Conservation (phyloP, 2,113 vertebrate species). For the Petrocephalus zakoni region DNA sequence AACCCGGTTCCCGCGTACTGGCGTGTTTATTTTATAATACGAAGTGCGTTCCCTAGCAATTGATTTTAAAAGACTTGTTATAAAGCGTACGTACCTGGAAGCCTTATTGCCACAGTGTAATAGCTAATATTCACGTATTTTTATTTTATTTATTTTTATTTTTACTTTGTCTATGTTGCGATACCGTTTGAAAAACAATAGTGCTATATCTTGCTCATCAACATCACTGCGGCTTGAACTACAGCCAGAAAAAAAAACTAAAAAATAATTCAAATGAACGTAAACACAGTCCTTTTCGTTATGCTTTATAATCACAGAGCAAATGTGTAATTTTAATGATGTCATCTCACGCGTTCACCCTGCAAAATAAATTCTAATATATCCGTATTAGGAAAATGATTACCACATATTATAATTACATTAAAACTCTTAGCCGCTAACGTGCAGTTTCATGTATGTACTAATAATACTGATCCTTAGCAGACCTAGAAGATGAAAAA, state of each 20-base stretch:
- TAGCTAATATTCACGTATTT: background rate
- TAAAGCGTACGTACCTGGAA: background rate
- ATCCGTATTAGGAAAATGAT: background rate
- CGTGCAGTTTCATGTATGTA: background rate
- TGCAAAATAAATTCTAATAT: background rate
- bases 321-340: background rate
- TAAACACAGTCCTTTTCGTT: background rate
- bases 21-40: background rate
- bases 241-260: background rate
- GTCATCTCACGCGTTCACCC: background rate
- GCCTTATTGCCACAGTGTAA: background rate
- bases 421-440: background rate
- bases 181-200: background rate
- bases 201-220: background rate
- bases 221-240: background rate
- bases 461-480: background rate
- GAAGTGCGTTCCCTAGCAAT: background rate
- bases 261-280: background rate
- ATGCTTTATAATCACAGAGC: background rate
- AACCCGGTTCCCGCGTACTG: background rate
- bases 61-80: background rate
- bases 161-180: background rate
- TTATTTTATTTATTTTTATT: too few relatives aligned
- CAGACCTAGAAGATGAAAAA: background rate
- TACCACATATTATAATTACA: slow-evolving; percentile 1